These are phyloP conservation scores for Phaedon cochleariae DNA, from an alignment of 2,888 invertebrate species.

Conservation along the genomic window DNA sequence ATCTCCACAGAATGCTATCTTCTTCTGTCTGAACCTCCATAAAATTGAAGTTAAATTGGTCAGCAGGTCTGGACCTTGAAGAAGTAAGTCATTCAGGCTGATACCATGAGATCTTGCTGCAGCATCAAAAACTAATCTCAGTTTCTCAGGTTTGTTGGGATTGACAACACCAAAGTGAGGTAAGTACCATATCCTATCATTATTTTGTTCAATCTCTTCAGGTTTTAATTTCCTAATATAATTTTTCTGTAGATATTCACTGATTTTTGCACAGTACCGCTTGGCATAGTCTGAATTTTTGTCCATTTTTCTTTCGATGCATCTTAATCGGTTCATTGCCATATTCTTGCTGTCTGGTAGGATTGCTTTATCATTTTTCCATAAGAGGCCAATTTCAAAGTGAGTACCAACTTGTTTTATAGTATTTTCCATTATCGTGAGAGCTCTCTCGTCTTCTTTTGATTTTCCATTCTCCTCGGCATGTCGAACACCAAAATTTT, in stretches of 20 bases:
- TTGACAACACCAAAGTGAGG: not conserved
- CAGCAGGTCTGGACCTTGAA: not conserved
- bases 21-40: not conserved
- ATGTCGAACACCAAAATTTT: not conserved
- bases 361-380: not conserved
- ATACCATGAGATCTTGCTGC: not conserved
- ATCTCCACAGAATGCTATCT: not conserved
- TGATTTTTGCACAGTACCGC: not conserved
- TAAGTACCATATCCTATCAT: not conserved
- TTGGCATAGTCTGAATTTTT: not conserved
- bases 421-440: not conserved
- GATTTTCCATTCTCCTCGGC: not conserved
- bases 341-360: not conserved
- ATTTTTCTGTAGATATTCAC: not conserved
- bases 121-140: constrained; percentile 5
- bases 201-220: not conserved
- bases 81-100: not conserved
- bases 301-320: not conserved
- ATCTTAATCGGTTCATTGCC: not conserved
- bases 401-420: not conserved
- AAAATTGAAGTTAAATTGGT: not conserved
- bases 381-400: not conserved
- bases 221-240: not conserved
- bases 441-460: not conserved
- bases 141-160: not conserved